Evolutionary conservation across 2,113 vertebrate genomes (phyloP).

Genomic region (Limnothrissa miodon): DNA sequence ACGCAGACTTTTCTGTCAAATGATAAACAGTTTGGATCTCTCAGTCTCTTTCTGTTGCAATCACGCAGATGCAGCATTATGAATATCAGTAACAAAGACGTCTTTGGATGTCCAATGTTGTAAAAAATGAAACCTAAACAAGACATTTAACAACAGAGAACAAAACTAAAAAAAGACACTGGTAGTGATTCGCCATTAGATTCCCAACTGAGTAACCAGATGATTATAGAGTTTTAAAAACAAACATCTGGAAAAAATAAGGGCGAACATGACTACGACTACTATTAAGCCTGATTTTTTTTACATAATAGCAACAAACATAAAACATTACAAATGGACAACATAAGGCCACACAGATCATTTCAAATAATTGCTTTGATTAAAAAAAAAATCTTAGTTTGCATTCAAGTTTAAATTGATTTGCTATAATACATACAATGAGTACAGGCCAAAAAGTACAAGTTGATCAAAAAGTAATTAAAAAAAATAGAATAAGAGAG

Average conservation of each 20-base stretch:
- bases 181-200: neutral
- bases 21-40: neutral
- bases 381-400: neutral
- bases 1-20: neutral
- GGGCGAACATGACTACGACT: neutral
- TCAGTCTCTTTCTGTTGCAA: neutral
- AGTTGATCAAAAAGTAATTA: neutral
- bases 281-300: neutral
- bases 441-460: neutral
- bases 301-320: neutral
- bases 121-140: neutral
- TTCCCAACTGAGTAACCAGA: neutral
- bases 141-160: neutral
- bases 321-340: neutral
- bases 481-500: neutral
- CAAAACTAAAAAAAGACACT: neutral
- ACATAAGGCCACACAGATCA: neutral
- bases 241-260: neutral
- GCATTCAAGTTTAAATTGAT: constrained; percentile 14
- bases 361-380: neutral
- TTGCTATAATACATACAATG: neutral
- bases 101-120: neutral
- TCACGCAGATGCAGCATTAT: neutral
- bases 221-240: neutral
- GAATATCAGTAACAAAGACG: neutral